Base-by-base conservation (phyloP, 2,888 invertebrate genomes). In the Leistus spinibarbis region DNA sequence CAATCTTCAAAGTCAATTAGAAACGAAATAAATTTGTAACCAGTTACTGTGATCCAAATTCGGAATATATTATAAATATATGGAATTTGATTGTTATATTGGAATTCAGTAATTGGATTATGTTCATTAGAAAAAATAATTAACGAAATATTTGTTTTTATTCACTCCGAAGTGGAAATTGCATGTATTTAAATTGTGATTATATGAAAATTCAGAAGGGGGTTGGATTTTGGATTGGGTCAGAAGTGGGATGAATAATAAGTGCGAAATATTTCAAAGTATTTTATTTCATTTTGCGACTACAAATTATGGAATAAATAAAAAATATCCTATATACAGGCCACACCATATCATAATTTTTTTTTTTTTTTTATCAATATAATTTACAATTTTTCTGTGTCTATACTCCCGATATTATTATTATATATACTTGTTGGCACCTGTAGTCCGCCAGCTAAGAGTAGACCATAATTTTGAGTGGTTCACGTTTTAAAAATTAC, bases 241-340 rank as follows among this genome's bases (percentile, higher is more conserved):
- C n/a, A 64, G 27, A 64, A 64, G 64, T 7, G 64, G 16, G 16
- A 23, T 10, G 7, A n/a, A 64, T 22, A 64, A 64, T 13, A 64
- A 23, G 13, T 7, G 64, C 22, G 24, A 23, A 20, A 20, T 73
- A 73, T 73, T 66, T 73, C 67, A 73, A 73, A 73, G 73, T 73
- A 73, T 40, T 73, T 73, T 71, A 60, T 60, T 53, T 27, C 17
- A 7, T 19, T 73, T 73, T 67, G 73, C 67, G 67, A 67, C 73
- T 73, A 73, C 73, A 73, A 73, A 73, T 73, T 73, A 73, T 66
- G 73, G 73, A 73, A 73, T 73, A 73, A 73, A 73, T 73, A 73
- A 73, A 66, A 73, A 73, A 67, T 73, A 73, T 73, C 54, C 73
- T 67, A 73, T 73, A 67, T 73, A 73, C 73, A 73, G 73, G 67